Percentiles rank a stretch among this genome's conserved stretches.
These are phyloP conservation scores for Lamproptera curius DNA, from an alignment of 2,888 invertebrate genomes.

Conservation along the genomic window DNA sequence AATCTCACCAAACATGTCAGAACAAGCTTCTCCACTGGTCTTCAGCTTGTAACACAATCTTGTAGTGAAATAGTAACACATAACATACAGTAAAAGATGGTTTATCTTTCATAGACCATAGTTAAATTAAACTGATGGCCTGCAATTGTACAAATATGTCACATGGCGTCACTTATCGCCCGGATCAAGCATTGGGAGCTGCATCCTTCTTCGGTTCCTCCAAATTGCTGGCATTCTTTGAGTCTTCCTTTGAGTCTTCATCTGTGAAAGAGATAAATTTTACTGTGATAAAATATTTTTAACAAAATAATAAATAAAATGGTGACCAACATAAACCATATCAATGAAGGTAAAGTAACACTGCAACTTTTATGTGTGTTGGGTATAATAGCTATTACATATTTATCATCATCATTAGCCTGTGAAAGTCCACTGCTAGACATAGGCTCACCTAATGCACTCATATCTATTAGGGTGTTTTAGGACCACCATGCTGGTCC, in stretches of 20 bases:
- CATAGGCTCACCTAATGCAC: too few species aligned
- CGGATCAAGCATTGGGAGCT: slow-evolving; percentile 81
- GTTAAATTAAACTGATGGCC: slow-evolving; percentile 11
- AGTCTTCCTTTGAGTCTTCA: slow-evolving; percentile 81
- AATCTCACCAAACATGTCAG: slow-evolving; percentile 10
- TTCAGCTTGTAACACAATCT: neutral
- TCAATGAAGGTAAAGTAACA: too few species aligned
- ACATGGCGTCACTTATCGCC: slow-evolving; percentile 29
- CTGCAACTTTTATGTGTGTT: too few species aligned
- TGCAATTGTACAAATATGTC: slow-evolving; percentile 2
- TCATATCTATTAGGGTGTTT: too few species aligned
- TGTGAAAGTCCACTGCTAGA: too few species aligned
- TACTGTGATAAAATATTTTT: too few species aligned
- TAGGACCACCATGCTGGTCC: too few species aligned
- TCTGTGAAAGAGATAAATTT: slow-evolving; percentile 30
- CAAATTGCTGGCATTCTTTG: slow-evolving; percentile 71
- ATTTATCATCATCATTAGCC: too few species aligned
- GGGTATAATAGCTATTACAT: too few species aligned
- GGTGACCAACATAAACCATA: too few species aligned
- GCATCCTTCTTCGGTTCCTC: slow-evolving; percentile 84
- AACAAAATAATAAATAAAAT: too few species aligned
- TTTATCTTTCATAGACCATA: neutral
- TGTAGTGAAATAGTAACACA: slow-evolving; percentile 7
- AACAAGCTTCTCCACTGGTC: slow-evolving; percentile 4
- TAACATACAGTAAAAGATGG: slow-evolving; percentile 1